Percentiles rank a stretch among this genome's conserved stretches.
phyloP scores from a whole-genome alignment of 2,113 vertebrate genomes.

The Oryzias celebensis region DNA sequence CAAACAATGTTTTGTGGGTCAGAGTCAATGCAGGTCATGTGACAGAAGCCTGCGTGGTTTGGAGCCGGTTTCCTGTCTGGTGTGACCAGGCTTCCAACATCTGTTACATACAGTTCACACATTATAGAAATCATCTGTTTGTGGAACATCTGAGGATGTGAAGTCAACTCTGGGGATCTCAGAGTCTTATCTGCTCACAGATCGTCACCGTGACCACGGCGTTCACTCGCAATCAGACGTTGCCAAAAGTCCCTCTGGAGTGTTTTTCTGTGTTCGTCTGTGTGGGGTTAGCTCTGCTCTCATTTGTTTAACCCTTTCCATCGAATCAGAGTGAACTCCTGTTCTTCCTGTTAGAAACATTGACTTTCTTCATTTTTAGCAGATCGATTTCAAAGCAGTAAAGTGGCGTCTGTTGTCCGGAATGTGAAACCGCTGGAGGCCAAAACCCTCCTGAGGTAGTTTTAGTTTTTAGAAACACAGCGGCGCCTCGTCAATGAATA shows the following conservation, averaged over 20 bases:
- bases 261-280: constrained; percentile 22
- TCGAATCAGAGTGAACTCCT: neutral
- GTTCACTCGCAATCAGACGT: constrained; percentile 4
- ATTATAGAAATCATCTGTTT: too few relatives aligned
- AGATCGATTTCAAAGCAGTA: neutral
- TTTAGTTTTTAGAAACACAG: constrained; percentile 12
- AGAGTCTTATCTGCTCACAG: too few relatives aligned
- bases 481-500: constrained; percentile 51
- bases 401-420: constrained; percentile 3
- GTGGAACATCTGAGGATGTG: neutral
- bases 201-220: constrained; percentile 3
- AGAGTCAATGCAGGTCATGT: too few relatives aligned
- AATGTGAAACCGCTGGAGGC: constrained; percentile 39
- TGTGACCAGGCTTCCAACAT: neutral
- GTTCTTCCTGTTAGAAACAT: constrained; percentile 3
- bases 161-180: neutral
- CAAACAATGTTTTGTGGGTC: too few relatives aligned
- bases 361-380: constrained; percentile 6
- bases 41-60: too few relatives aligned
- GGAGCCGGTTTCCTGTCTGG: too few relatives aligned
- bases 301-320: constrained; percentile 7
- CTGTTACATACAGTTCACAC: neutral
- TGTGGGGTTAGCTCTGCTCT: constrained; percentile 8
- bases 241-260: constrained; percentile 59
- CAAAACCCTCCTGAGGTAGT: constrained; percentile 9